Base-by-base conservation (phyloP, 2,797 vertebrate species). In the Coregonus sp. region DNA sequence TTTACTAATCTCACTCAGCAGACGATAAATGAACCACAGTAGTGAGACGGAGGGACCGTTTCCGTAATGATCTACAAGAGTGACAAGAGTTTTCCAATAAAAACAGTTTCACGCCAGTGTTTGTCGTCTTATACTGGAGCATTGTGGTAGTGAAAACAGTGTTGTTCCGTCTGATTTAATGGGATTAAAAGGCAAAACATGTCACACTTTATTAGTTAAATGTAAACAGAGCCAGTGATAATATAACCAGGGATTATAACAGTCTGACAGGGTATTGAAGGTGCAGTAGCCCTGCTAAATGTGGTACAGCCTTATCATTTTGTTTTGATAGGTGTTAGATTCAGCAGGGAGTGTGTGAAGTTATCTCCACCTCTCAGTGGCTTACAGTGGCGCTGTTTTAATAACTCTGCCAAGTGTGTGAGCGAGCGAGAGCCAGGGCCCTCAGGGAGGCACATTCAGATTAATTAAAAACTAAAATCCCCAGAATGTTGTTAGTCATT, bases 391-490 rank as follows among this genome's bases (percentile, higher is more conserved):
- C 7, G 69, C 37, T 25, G 47, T 69, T 51, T 37, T 4, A 70
- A 76, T 54, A 35, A 50, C 54, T 66, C 54, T 50, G 68, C 67
- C 52, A 70, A 61, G 37, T 25, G 54, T 61, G 52, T 37, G 40
- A 50, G 20, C 9, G 63, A 9, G 40, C 40, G 9, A 20, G 5
- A 20, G 25, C 20, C 15, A 67, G 12, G 59, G 1, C 50, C 31
- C 54, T 20, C 20, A 35, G 25, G 70, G 47, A 73, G 54, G n/a
- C 76, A 78, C 59, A 25, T 74, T 70, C 50, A 76, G 29, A 72
- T 72, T 79, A 68, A 72, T 80, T 75, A 76, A 73, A 75, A 76
- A 76, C 31, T 82, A 76, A 59, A 83, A 78, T 79, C 84, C 81
- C 66, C 80, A 75, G 63, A 74, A 61, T 18, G 33, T 31, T 74